Conservation (phyloP, 2,888 invertebrate species). For the Amorpha juglandis region DNA sequence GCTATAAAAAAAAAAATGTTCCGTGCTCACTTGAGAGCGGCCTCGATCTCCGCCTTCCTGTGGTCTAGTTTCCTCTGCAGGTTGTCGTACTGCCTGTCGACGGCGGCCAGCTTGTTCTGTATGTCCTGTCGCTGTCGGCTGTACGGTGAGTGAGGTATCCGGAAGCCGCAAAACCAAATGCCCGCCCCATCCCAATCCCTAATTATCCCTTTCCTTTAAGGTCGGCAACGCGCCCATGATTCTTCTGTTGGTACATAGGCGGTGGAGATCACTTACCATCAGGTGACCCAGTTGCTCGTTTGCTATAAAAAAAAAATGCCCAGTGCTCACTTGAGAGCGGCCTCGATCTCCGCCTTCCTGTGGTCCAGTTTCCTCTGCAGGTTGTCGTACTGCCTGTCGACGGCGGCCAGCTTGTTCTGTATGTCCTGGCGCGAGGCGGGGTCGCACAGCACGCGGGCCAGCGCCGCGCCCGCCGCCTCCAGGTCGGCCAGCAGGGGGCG, state of each 20-base stretch:
- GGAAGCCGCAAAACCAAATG: too few species aligned
- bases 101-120: constrained; percentile 92
- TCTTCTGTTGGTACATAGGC: too few species aligned
- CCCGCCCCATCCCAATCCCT: too few species aligned
- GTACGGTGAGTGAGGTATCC: too few species aligned
- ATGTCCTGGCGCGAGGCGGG: constrained; percentile 96
- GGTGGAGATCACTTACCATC: too few species aligned
- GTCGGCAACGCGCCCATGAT: too few species aligned
- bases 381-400: constrained; percentile 94
- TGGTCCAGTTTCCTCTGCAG: constrained; percentile 95
- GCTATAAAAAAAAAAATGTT: too few species aligned
- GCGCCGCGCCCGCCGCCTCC: constrained; percentile 94
- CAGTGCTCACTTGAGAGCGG: constrained; percentile 86
- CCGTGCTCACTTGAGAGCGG: constrained; percentile 86
- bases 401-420: constrained; percentile 92
- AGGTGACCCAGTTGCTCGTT: too few species aligned
- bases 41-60: constrained; percentile 95
- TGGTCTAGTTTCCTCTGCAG: constrained; percentile 95
- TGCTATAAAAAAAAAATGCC: too few species aligned
- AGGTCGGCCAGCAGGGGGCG: constrained; percentile 94
- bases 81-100: constrained; percentile 94
- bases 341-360: constrained; percentile 95
- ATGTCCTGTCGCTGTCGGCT: constrained; percentile 96
- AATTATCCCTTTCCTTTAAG: too few species aligned
- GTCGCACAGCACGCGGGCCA: constrained; percentile 94